phyloP scores from a whole-genome alignment of 2,888 invertebrate genomes.

The Arrhopalites spinosus region DNA sequence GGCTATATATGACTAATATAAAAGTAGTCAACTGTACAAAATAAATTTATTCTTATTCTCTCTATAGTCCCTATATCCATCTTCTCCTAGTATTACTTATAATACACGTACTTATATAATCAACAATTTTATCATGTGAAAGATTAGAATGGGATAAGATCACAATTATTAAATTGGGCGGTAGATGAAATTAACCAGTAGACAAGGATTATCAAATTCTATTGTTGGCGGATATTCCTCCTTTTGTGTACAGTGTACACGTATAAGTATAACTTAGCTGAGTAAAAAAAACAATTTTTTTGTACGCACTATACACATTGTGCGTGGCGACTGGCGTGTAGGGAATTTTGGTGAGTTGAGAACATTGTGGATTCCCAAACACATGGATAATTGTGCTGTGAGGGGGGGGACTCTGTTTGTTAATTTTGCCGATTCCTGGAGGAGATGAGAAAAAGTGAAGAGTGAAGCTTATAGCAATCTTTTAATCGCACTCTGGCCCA shows the following conservation, averaged over 20 bases:
- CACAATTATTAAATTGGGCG: neutral
- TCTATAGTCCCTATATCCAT: neutral
- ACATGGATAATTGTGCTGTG: neutral
- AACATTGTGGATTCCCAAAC: neutral
- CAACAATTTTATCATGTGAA: neutral
- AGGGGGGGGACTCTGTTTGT: too few species aligned
- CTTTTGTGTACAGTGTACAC: neutral
- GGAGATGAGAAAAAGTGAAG: neutral
- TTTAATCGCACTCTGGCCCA: conserved; percentile 38
- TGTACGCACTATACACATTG: too few species aligned
- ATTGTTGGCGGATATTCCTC: neutral
- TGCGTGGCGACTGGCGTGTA: too few species aligned
- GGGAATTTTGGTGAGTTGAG: neutral
- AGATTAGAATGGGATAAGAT: neutral
- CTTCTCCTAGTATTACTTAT: neutral
- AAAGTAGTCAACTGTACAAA: neutral
- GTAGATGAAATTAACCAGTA: neutral
- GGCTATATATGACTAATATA: neutral
- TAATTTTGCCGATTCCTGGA: neutral
- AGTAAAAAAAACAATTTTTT: neutral
- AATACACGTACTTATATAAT: neutral
- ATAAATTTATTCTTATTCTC: neutral
- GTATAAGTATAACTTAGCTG: neutral
- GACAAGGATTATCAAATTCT: neutral
- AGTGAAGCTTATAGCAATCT: conserved; percentile 29